Base-by-base conservation (phyloP, 2,113 vertebrate genomes). In the Blennius ocellaris region DNA sequence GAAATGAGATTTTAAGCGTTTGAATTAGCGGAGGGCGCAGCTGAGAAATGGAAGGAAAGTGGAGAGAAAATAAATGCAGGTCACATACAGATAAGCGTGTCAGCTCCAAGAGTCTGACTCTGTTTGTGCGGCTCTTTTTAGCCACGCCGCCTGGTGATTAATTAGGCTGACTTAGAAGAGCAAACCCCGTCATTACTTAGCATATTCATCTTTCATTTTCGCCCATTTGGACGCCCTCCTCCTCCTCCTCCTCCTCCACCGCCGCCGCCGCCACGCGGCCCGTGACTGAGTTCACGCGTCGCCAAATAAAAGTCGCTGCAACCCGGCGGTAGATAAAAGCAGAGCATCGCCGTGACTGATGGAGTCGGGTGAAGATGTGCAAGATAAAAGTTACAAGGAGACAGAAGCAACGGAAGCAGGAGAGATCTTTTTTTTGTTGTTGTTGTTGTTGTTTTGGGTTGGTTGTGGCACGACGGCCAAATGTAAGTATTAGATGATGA, bases 1-100 rank as follows among this genome's bases (percentile, higher is more conserved):
- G 83, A 91, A 92, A 93, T 92, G 73, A 92, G 89, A 89, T 92
- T 93, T 93, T 91, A 92, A 92, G 90, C 76, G 68, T 84, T 69
- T 81, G 85, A 92, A 93, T 93, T 91, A 93, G 80, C 76, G 63
- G 78, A 89, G 86, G 78, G 81, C 71, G 85, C 57, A 38, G 74
- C 80, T 78, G 78, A 76, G 88, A 67, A 87, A 81, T 58, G 65
- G 52, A 78, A 44, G 37, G 58, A 64, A 86, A 84, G 63, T 62
- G 65, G 63, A 80, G 50, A 40, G 59, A 58, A 81, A 90, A 75
- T 74, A 70, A 80, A 78, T 37, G 3, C 62, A 66, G 81, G 81
- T 89, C 86, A 83, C 76, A 71, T 61, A 62, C 52, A 74, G 80
- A 89, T 89, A 83, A 85, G 82, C 62, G 59, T 21, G 51, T 45